Evolutionary conservation across 2,888 invertebrate genomes (phyloP), one percentile per base, ranked within the genome.

Genomic region (Cartodere bifasciata): DNA sequence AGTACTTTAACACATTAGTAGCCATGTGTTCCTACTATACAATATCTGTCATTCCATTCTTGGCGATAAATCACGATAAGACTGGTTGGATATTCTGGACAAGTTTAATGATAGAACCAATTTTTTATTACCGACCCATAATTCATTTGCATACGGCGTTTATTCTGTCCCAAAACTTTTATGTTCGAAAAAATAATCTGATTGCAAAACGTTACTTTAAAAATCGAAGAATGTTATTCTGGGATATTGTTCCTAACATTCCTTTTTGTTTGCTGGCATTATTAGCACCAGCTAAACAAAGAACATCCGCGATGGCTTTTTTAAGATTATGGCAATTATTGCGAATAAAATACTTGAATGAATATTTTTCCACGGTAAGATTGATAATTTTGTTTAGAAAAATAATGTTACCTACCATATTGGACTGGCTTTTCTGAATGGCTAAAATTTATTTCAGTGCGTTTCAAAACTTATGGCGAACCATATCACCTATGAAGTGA

Each of bases 121-220:
- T 66, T 35, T 67, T 62, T 40, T 23, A 60, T 2, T 62, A 62
- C 36, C 66, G 66, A 47, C 34, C 56, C 2, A 65, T 67, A 40
- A 40, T 67, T 34, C 66, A 66, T 32, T 30, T 65, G n/a, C 67
- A 67, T 41, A 55, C 57, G 13, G 65, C 66, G 0, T 65, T 61
- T 29, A 59, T 65, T 53, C 65, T 66, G 40, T 50, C 63, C 49
- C 65, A 65, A 35, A 65, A 67, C 13, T 65, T 65, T 38, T 66
- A 64, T 37, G 54, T 67, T 31, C 48, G 63, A 28, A 32, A 23
- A 12, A 29, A 21, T 27, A 13, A 21, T 5, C 16, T 24, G 11
- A 35, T 35, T 2, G 56, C 56, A 37, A 20, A 24, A 16, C 20
- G 29, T 13, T 35, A 35, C 16, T 24, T 35, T 13, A 28, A 11